Conservation (phyloP, 35 echinoderm and acorn worm species). For the Stichopus chloronotus region DNA sequence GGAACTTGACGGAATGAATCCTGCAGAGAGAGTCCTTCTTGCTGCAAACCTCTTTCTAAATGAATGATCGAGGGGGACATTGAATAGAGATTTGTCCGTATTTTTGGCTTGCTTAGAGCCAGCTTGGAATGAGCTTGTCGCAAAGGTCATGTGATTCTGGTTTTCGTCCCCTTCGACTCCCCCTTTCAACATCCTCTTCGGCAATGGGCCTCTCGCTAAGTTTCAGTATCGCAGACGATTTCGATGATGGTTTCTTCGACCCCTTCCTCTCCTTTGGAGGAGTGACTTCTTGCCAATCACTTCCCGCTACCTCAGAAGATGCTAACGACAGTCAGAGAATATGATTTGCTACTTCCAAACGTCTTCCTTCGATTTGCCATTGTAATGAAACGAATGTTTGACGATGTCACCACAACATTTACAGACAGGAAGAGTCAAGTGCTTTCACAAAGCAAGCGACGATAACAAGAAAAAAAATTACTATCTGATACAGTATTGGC, state of each 20-base stretch:
- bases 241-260: not conserved
- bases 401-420: no score
- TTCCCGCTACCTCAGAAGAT: not conserved
- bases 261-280: not conserved
- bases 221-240: no score
- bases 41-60: not conserved
- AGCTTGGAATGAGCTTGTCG: slow-evolving; percentile 13
- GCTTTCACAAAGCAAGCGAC: no score
- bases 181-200: not conserved
- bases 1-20: not conserved
- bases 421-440: no score
- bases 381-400: not conserved
- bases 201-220: no score
- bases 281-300: not conserved
- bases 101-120: not conserved
- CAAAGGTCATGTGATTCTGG: slow-evolving; percentile 16
- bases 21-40: not conserved
- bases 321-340: not conserved
- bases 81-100: not conserved
- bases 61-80: not conserved
- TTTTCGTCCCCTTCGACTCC: not conserved
- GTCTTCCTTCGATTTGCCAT: not conserved
- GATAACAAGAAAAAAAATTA: no score
- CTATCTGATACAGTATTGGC: no score
- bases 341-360: not conserved